Evolutionary conservation across 2,888 invertebrate species (phyloP).

Genomic region (Resseliella maxima): DNA sequence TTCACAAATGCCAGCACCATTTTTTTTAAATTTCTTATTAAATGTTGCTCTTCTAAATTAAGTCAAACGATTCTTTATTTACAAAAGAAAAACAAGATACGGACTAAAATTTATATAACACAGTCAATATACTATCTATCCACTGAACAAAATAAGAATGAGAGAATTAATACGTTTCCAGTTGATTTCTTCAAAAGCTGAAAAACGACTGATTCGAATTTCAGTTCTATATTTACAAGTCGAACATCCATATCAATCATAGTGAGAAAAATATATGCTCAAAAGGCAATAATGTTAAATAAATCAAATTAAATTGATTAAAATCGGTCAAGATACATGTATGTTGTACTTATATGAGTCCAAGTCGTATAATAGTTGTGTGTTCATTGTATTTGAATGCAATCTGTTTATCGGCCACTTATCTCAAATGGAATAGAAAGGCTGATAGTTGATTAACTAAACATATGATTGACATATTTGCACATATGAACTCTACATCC

Average conservation of each 20-base stretch:
- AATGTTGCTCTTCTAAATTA: not conserved
- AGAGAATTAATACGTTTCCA: not conserved
- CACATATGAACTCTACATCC: not conserved
- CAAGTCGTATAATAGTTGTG: not conserved
- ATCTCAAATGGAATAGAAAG: not conserved
- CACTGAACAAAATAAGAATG: not conserved
- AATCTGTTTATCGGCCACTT: not conserved
- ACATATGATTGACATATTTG: slow-evolving; percentile 19
- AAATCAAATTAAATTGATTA: slow-evolving; percentile 40
- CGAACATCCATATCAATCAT: slow-evolving; percentile 4
- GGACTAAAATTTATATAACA: not conserved
- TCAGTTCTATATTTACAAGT: not conserved
- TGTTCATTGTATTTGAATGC: slow-evolving; percentile 8
- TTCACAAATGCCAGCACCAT: slow-evolving; percentile 40
- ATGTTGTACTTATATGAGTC: not conserved
- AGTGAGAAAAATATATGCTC: not conserved
- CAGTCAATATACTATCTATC: not conserved
- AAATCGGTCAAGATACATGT: slow-evolving; percentile 33
- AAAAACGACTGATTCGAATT: slow-evolving; percentile 17
- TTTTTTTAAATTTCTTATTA: not conserved
- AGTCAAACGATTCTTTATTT: no score
- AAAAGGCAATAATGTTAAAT: not conserved
- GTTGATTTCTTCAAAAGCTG: slow-evolving; percentile 39
- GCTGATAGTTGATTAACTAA: not conserved
- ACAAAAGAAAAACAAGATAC: not conserved